Conservation (phyloP, 2,888 invertebrate species). For the Brachyopa scutellaris region DNA sequence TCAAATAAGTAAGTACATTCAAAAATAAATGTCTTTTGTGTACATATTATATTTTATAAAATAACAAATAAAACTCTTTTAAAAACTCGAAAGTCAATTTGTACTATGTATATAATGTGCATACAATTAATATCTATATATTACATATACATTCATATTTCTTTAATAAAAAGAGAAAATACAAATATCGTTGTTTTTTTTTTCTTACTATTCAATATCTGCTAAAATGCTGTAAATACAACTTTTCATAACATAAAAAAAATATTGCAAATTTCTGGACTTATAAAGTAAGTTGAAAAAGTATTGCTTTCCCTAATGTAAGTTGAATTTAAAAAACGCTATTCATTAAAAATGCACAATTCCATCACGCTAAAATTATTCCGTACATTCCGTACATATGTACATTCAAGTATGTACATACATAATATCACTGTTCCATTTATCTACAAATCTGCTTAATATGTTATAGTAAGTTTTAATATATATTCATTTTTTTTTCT, state of each 20-base stretch:
- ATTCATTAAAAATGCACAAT: background rate
- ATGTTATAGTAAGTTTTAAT: no score
- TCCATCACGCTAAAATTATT: background rate
- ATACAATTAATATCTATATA: background rate
- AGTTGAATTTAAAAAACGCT: background rate
- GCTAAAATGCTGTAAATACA: conserved; percentile 52
- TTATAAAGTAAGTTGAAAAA: conserved; percentile 14
- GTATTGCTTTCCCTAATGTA: background rate
- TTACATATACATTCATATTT: background rate
- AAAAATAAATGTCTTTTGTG: background rate
- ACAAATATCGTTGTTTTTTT: conserved; percentile 6
- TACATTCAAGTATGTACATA: no score
- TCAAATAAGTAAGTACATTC: conserved; percentile 25
- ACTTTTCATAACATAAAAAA: conserved; percentile 9
- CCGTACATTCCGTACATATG: no score
- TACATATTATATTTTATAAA: background rate
- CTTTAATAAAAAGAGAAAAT: background rate
- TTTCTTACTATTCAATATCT: background rate
- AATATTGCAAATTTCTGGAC: conserved; percentile 18
- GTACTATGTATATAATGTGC: background rate
- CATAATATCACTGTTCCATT: no score
- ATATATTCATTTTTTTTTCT: conserved; percentile 1
- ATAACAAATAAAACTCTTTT: background rate
- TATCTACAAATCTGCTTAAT: no score
- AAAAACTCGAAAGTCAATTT: background rate